These are phyloP conservation scores for Cyclura pinguis DNA, from an alignment of 2,797 vertebrate species.

Conservation along the genomic window DNA sequence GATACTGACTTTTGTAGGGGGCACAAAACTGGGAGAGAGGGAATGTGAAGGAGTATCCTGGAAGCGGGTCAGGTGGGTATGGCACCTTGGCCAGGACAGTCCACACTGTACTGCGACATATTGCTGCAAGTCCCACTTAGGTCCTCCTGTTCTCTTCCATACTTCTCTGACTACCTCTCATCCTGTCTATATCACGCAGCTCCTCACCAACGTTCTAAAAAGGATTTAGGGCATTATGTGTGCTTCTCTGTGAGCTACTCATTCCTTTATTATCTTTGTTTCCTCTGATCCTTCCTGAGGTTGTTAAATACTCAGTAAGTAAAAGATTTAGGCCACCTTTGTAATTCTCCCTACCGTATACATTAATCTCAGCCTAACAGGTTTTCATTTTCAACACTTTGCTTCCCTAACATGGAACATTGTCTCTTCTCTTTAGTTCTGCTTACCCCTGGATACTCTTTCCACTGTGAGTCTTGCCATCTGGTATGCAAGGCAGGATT, in stretches of 20 bases:
- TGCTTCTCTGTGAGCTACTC: background rate
- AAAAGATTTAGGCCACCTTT: background rate
- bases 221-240: background rate
- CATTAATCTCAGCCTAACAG: constrained; percentile 1
- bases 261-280: constrained; percentile 4
- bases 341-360: background rate
- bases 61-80: no score
- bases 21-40: no score
- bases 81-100: no score
- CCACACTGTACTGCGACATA: no score
- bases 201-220: no score
- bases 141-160: no score
- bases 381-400: background rate
- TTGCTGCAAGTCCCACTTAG: no score
- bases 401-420: background rate
- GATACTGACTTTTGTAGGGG: no score
- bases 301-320: background rate
- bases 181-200: no score
- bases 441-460: constrained; percentile 5
- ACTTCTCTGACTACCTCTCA: no score
- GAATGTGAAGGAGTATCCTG: no score
- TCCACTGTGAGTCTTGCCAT: background rate
- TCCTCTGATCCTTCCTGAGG: background rate
- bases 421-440: background rate
- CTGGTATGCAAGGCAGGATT: background rate